Conservation (phyloP, 2,888 invertebrate genomes). For the Mesochorus sp. region DNA sequence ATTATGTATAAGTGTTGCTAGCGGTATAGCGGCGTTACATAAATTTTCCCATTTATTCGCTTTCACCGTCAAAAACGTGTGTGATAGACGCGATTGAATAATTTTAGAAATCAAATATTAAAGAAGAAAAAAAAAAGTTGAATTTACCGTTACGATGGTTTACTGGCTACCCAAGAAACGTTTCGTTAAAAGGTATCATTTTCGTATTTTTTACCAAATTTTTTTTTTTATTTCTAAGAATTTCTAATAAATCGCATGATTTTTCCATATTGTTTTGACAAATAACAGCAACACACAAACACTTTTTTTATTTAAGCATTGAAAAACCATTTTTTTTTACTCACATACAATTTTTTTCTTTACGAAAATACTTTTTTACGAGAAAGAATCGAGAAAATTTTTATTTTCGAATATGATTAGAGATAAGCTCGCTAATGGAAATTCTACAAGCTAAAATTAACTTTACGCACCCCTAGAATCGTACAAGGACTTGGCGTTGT, state of each 20-base stretch:
- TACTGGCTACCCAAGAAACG: slow-evolving; percentile 76
- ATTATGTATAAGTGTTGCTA: slow-evolving; percentile 30
- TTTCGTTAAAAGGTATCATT: slow-evolving; percentile 76
- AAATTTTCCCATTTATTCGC: slow-evolving; percentile 44
- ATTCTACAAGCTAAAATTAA: slow-evolving; percentile 44
- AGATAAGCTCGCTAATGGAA: neutral
- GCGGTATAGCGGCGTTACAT: slow-evolving; percentile 49
- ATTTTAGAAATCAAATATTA: neutral
- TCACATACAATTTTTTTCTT: too few species aligned
- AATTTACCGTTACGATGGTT: slow-evolving; percentile 72
- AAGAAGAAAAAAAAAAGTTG: neutral
- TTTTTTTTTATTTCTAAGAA: neutral
- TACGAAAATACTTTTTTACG: too few species aligned
- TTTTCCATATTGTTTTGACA: slow-evolving; percentile 6
- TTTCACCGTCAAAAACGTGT: slow-evolving; percentile 24
- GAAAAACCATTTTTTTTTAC: too few species aligned
- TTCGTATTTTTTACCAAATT: slow-evolving; percentile 28
- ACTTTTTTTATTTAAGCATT: too few species aligned
- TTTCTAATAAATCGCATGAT: slow-evolving; percentile 16
- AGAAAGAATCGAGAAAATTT: neutral
- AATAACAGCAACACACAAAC: too few species aligned
- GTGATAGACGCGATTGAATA: neutral
- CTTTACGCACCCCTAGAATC: neutral
- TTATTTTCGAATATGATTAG: neutral
- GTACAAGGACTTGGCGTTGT: neutral